Conservation (phyloP, 2,113 vertebrate species). For the Piprites chloris region DNA sequence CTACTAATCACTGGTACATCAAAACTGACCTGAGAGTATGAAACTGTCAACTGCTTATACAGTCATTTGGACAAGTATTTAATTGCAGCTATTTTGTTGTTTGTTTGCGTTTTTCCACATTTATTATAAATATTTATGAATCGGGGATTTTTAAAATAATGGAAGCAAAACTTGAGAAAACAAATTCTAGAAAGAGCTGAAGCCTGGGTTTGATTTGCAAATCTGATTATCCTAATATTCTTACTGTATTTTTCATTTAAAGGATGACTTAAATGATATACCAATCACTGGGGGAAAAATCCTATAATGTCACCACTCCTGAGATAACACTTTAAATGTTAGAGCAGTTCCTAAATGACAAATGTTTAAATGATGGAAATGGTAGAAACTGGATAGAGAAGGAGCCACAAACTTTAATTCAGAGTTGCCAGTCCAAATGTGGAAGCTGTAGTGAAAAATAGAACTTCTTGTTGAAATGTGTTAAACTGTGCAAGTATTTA, state of each 20-base stretch:
- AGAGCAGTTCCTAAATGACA: background rate
- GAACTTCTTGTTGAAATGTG: background rate
- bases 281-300: background rate
- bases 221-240: background rate
- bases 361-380: background rate
- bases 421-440: background rate
- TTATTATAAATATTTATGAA: background rate
- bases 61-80: background rate
- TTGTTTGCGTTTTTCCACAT: rapidly evolving
- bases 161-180: background rate
- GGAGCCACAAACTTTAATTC: background rate
- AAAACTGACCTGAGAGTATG: background rate
- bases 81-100: background rate
- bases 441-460: background rate
- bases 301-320: background rate
- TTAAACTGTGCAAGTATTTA: background rate
- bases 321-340: background rate
- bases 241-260: background rate
- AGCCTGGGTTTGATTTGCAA: background rate
- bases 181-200: background rate
- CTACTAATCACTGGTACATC: background rate
- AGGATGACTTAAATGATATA: background rate
- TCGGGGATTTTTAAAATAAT: background rate
- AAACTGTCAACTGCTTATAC: background rate
- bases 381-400: background rate